Evolutionary conservation across 2,888 invertebrate species (phyloP), one percentile per base, ranked within the genome.

Genomic region (Strigamia transsilvanica): DNA sequence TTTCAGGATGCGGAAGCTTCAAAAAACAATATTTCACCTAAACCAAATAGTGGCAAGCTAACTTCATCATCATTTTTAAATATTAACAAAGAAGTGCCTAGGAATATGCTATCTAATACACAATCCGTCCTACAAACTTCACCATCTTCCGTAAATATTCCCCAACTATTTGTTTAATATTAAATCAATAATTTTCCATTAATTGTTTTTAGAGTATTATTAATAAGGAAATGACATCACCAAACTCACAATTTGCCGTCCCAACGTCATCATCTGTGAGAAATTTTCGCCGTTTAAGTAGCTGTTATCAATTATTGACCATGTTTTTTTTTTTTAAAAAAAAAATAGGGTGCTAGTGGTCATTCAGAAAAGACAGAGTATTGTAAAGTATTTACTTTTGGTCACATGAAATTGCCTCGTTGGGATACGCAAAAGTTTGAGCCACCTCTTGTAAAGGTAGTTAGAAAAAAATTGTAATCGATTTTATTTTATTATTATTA

Each of bases 301-400:
- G 6, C 10, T 38, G 2, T 38, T 38, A 38, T 0, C 6, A 38
- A 12, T 46, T 15, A 46, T 46, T 4, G n/a, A 46, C 1, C 5
- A 46, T 15, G 0, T 46, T 46, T 1, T 46, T 46, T 5, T 46
- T 46, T 2, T 27, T n/a, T n/a, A n/a, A n/a, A n/a, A n/a, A n/a
- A 27, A 1, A 46, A 13, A 46, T 15, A 46, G 46, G 46, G 12
- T 46, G 12, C 13, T 13, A 13, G 15, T 81, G 12, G 32, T 9
- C 12, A 21, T 83, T 0, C 85, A 91, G 0, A 86, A 85, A 82
- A 88, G 87, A 38, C 87, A 90, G 87, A 84, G 85, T 0, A 85
- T 91, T 0, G 86, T 86, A 5, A 86, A 86, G 0, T 90, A 46
- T 46, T 46, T 46, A 15, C 46, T 46, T 46, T 12, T 46, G 46